phyloP scores from a whole-genome alignment of 2,113 vertebrate species.

The Colistium nudipinnis region DNA sequence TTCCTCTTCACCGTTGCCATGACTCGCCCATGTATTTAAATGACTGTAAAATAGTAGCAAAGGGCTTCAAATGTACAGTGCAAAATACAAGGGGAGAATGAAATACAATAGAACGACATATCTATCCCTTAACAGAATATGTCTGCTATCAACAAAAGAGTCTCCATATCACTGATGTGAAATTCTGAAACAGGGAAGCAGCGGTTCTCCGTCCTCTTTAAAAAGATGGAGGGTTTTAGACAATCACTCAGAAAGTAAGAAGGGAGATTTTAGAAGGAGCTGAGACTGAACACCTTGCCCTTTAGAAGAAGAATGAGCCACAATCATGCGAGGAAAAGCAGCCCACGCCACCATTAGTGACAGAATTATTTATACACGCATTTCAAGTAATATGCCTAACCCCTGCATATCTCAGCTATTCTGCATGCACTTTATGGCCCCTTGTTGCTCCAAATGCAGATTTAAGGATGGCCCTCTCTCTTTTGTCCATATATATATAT shows the following conservation, averaged over 20 bases:
- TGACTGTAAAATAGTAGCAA: no score
- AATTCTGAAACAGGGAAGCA: constrained; percentile 3
- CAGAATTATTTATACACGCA: constrained; percentile 32
- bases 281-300: constrained; percentile 58
- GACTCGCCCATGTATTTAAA: no score
- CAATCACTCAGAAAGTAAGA: constrained; percentile 52
- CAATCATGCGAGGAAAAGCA: constrained; percentile 10
- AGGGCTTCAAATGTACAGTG: no score
- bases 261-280: constrained; percentile 50
- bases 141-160: constrained; percentile 2
- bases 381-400: constrained; percentile 19
- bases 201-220: constrained; percentile 3
- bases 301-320: constrained; percentile 50
- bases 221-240: constrained; percentile 27
- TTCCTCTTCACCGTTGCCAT: no score
- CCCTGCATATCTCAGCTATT: constrained; percentile 3
- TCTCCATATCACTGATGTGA: background rate
- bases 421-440: background rate
- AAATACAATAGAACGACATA: constrained; percentile 7
- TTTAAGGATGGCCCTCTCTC: constrained; percentile 16
- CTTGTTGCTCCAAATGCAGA: constrained; percentile 10
- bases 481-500: no score
- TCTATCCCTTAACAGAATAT: background rate
- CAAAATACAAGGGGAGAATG: no score
- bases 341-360: constrained; percentile 5